Conservation (phyloP, 2,797 vertebrate species). For the Tolypeutes matacus region DNA sequence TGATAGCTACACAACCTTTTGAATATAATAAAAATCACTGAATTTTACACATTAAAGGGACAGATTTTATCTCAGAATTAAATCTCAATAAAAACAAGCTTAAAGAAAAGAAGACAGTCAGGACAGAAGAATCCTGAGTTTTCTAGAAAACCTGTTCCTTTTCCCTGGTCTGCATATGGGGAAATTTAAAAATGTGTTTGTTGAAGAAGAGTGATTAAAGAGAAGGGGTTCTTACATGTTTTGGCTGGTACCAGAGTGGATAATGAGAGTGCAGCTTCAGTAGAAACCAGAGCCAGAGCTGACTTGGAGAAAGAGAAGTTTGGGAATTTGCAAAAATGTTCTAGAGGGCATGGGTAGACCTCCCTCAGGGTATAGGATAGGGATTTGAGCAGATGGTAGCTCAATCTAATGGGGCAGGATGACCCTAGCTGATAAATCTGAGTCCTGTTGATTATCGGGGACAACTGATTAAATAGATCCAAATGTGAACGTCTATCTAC, state of each 20-base stretch:
- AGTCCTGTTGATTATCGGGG: neutral
- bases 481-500: neutral
- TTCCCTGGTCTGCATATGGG: neutral
- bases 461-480: neutral
- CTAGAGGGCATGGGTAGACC: too few species aligned
- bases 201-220: neutral
- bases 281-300: neutral
- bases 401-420: neutral
- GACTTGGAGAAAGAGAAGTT: neutral
- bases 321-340: neutral
- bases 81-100: conserved; percentile 6
- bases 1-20: neutral
- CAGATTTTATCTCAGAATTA: neutral
- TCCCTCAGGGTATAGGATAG: neutral
- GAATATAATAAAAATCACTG: neutral
- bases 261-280: neutral
- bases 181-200: neutral
- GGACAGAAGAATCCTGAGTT: neutral
- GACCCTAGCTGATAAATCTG: neutral
- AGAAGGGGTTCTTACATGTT: neutral
- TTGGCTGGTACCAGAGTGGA: neutral
- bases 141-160: neutral
- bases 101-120: neutral
- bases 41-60: neutral
- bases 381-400: neutral